Conservation (phyloP, 2,113 vertebrate species). For the Pseudois nayaur region DNA sequence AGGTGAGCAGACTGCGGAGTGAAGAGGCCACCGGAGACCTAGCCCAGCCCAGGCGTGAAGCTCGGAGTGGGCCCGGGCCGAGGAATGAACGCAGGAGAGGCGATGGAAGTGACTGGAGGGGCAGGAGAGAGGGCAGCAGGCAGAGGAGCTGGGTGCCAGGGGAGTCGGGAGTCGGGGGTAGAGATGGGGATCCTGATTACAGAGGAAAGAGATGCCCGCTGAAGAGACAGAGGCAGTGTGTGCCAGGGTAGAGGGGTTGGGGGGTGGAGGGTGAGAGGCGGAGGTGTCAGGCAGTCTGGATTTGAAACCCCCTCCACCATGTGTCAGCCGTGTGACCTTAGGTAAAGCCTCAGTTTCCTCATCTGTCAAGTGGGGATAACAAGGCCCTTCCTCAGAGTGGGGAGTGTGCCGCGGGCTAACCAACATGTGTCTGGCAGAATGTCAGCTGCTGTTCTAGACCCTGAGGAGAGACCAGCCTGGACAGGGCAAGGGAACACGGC, state of each 20-base stretch:
- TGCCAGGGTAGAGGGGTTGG: rapidly evolving
- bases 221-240: background rate
- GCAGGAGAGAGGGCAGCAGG: too few relatives aligned
- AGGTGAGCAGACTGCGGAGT: background rate
- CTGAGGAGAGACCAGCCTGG: background rate
- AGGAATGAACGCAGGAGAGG: background rate
- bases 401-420: background rate
- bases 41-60: rapidly evolving
- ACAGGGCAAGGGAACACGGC: background rate
- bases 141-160: background rate
- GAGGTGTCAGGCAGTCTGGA: background rate
- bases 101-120: background rate
- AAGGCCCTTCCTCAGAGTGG: background rate
- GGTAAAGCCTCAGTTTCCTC: background rate
- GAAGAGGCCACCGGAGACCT: background rate
- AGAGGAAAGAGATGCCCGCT: background rate
- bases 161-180: too few relatives aligned
- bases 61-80: background rate
- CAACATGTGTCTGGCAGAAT: rapidly evolving
- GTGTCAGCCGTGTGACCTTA: background rate
- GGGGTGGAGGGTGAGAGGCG: background rate
- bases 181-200: rapidly evolving
- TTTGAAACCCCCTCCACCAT: background rate
- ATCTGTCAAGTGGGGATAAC: background rate
- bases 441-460: background rate